Base-by-base conservation (phyloP, 2,797 vertebrate species). In the Tangara arthus region DNA sequence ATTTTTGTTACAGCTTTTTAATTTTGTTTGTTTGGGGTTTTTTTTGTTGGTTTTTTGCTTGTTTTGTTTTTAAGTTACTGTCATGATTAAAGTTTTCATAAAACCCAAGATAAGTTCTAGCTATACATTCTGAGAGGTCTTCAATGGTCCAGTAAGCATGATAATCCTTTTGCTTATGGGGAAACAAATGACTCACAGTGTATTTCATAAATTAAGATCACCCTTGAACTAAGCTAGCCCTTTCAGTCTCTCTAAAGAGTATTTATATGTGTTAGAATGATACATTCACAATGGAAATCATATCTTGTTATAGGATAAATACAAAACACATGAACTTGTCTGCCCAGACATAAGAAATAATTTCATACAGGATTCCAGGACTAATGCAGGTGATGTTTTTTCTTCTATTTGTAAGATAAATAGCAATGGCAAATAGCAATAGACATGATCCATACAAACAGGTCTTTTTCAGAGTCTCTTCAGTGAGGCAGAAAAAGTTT, bases 111-210 rank as follows among this genome's bases (percentile, higher is more conserved):
- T 49, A 92, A 95, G 8, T 30, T 83, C 50, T 50, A 63, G 15
- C 57, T 96, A 84, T 80, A 90, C 53, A 90, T 96, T 90, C 61
- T 59, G 88, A 81, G 90, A 87, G 52, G 53, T 15, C 39, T 82
- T 95, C 75, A 73, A 13, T 41, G 82, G 56, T 85, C 28, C 65
- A 91, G 42, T 84, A 83, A 94, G 28, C 49, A 86, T 50, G 32
- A 76, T 44, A 95, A 85, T 82, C 30, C 32, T 65, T 59, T 90
- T 2, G 6, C 19, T 95, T 93, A 93, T 63, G 81, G 50, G 3
- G 1, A 96, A 96, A 91, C n/a, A 86, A 92, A 52, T 37, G 52
- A 71, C 16, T 93, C 59, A 82, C n/a, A 32, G 16, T 66, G 46
- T 85, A 44, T 90, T 84, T 41, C 28, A 78, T 60, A 90, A 92